Evolutionary conservation across 1,140 invertebrate genomes (phyloP).

Genomic region (Drosophila mauritiana): DNA sequence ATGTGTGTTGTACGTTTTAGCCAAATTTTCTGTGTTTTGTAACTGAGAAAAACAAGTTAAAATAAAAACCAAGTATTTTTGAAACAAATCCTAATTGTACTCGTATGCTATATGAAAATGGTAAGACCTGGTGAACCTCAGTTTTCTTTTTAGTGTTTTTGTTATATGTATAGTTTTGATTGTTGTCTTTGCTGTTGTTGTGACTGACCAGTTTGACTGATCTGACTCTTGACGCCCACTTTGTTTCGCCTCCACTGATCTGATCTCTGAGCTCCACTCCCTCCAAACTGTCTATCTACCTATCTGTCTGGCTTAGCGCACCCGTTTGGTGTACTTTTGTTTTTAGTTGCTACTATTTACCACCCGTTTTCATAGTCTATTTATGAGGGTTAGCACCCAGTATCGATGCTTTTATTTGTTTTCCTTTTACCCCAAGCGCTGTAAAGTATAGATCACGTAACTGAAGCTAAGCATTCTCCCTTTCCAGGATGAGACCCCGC

Average conservation of each 20-base stretch:
- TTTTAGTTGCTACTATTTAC: conserved; percentile 16
- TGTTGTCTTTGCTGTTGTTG: conserved; percentile 58
- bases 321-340: conserved; percentile 22
- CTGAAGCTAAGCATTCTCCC: conserved; percentile 83
- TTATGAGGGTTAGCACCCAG: conserved; percentile 23
- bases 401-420: conserved; percentile 32
- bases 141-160: conserved; percentile 32
- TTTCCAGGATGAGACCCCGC: conserved; percentile 98
- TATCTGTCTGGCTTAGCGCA: conserved; percentile 25
- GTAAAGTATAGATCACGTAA: conserved; percentile 52
- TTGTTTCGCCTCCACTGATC: conserved; percentile 49
- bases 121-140: conserved; percentile 60
- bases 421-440: conserved; percentile 13
- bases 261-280: conserved; percentile 23
- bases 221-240: conserved; percentile 50
- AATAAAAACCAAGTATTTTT: conserved; percentile 66
- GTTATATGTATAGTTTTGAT: conserved; percentile 23
- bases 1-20: conserved; percentile 79
- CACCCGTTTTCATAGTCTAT: conserved; percentile 33
- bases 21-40: conserved; percentile 79
- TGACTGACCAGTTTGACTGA: conserved; percentile 32
- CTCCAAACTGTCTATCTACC: conserved; percentile 23
- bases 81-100: conserved; percentile 42
- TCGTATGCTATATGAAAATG: conserved; percentile 51
- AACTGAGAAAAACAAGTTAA: conserved; percentile 52